These are phyloP conservation scores for Solea senegalensis DNA, from an alignment of 2,113 vertebrate genomes.

Conservation along the genomic window DNA sequence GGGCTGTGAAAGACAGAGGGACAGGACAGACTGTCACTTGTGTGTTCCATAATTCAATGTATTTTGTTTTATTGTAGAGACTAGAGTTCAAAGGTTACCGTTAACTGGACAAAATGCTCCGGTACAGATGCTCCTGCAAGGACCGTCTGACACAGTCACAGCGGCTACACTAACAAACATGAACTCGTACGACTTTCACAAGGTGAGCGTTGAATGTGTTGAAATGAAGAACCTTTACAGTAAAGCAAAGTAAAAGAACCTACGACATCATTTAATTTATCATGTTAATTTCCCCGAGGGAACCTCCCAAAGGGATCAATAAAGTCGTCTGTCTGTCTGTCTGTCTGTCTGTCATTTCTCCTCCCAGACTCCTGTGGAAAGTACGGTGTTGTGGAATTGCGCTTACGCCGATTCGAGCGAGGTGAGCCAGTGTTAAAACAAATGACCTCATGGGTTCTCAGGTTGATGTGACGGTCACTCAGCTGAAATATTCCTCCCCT, in stretches of 20 bases:
- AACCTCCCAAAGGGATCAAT: too few species aligned
- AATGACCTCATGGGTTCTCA: background rate
- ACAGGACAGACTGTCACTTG: too few species aligned
- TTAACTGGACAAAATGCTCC: background rate
- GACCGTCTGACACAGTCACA: background rate
- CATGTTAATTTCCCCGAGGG: too few species aligned
- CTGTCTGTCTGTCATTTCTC: background rate
- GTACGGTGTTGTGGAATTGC: conserved; percentile 22
- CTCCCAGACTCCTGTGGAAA: conserved; percentile 25
- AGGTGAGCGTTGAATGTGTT: conserved; percentile 16
- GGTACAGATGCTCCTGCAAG: conserved; percentile 24
- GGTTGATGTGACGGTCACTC: too few species aligned
- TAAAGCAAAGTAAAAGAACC: background rate
- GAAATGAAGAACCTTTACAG: background rate
- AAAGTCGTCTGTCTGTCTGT: too few species aligned
- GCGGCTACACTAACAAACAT: conserved; percentile 30
- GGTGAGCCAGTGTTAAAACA: conserved; percentile 11
- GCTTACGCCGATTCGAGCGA: fast-evolving
- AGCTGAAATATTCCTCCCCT: background rate
- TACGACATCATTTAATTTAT: too few species aligned
- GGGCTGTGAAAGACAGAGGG: too few species aligned
- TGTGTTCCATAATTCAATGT: background rate
- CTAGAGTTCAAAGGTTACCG: background rate
- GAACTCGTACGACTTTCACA: conserved; percentile 18
- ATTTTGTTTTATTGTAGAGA: conserved; percentile 15